phyloP scores from a whole-genome alignment of 2,888 invertebrate species.

The Callosobruchus maculatus region DNA sequence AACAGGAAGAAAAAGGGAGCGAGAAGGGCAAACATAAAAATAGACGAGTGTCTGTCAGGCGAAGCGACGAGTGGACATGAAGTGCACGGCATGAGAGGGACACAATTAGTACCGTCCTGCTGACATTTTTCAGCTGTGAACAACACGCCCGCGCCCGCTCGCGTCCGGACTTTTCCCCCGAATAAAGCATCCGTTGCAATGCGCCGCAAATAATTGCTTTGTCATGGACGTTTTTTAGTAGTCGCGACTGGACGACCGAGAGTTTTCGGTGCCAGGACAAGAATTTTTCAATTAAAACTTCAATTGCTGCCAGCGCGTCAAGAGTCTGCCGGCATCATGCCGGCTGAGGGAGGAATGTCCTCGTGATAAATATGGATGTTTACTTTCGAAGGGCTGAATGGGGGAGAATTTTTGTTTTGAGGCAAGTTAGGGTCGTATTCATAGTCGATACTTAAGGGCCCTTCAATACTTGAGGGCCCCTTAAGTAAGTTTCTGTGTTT shows the following conservation, averaged over 20 bases:
- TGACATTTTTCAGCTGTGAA: neutral
- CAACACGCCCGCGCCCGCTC: neutral
- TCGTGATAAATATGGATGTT: neutral
- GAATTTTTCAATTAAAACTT: neutral
- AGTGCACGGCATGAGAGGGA: neutral
- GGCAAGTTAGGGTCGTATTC: too few relatives aligned
- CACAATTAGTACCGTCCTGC: neutral
- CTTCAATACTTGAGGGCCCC: too few relatives aligned
- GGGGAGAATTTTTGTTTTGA: too few relatives aligned
- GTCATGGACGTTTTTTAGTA: neutral
- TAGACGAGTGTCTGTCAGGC: neutral
- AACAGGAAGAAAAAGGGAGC: neutral
- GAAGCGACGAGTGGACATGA: neutral
- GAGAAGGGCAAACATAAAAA: neutral
- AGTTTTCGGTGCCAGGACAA: neutral
- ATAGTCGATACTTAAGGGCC: too few relatives aligned
- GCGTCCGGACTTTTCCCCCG: neutral
- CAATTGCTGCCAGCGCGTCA: neutral
- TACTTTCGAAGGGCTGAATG: neutral
- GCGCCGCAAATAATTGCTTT: neutral
- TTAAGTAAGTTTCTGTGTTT: too few relatives aligned
- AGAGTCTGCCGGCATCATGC: neutral
- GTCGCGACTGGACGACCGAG: neutral
- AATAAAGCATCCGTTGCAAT: neutral
- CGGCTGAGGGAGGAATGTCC: neutral